Conservation (phyloP, 2,888 invertebrate genomes). For the Drosophila multiciliata region DNA sequence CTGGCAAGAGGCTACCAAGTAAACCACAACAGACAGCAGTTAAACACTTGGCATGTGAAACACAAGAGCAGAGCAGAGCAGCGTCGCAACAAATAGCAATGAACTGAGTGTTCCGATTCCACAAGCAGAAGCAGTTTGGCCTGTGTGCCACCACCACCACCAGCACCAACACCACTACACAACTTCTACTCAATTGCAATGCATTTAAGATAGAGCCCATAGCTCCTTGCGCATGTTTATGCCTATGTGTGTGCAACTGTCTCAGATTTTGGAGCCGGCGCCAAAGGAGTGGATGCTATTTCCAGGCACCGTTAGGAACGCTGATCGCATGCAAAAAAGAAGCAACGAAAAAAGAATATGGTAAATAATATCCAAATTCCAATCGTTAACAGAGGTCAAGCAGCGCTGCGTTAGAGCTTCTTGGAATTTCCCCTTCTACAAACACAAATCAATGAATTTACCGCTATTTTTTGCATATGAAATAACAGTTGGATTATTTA, state of each 20-base stretch:
- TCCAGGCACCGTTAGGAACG: conserved; percentile 32
- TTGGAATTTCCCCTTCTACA: neutral
- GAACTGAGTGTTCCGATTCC: conserved; percentile 45
- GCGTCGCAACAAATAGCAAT: conserved; percentile 10
- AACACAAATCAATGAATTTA: conserved; percentile 19
- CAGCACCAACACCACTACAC: neutral
- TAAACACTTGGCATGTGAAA: conserved; percentile 25
- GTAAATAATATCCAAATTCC: neutral
- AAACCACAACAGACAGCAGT: conserved; percentile 35
- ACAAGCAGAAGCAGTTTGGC: conserved; percentile 41
- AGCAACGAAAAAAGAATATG: neutral
- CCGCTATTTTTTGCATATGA: conserved; percentile 32
- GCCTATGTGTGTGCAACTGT: neutral
- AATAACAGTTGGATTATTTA: conserved; percentile 40
- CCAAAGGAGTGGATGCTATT: conserved; percentile 30
- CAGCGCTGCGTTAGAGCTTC: neutral
- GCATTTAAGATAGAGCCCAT: conserved; percentile 12
- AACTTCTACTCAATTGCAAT: conserved; percentile 12
- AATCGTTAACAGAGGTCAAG: conserved; percentile 4
- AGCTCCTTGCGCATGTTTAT: conserved; percentile 17
- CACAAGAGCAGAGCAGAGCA: conserved; percentile 5
- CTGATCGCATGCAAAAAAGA: conserved; percentile 17
- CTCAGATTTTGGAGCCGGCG: conserved; percentile 21
- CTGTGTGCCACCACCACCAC: conserved; percentile 32
- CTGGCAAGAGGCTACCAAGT: conserved; percentile 29